These are phyloP conservation scores for Liodrosophila aerea DNA, from an alignment of 2,888 invertebrate species.

Conservation along the genomic window DNA sequence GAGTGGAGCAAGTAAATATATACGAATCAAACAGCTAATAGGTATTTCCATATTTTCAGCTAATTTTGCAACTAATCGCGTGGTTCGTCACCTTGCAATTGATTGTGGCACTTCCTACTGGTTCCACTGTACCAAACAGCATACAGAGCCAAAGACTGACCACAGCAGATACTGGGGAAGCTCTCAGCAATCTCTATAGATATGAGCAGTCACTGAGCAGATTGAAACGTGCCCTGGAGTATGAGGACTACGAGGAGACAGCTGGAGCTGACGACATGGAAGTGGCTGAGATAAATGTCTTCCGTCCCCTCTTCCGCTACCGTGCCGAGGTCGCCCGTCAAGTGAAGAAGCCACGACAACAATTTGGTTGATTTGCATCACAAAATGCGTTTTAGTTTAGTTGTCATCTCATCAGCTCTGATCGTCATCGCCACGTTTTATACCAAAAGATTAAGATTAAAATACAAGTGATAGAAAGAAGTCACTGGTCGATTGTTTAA, in stretches of 20 bases:
- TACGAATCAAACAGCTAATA: not conserved
- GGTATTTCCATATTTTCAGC: slow-evolving; percentile 19
- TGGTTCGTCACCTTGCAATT: slow-evolving; percentile 27
- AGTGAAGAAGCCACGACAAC: slow-evolving; percentile 48
- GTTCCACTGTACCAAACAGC: slow-evolving; percentile 6
- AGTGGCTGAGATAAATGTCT: slow-evolving; percentile 80
- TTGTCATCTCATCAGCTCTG: slow-evolving; percentile 10
- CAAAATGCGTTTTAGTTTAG: not conserved
- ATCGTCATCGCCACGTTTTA: slow-evolving; percentile 28
- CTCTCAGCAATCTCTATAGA: slow-evolving; percentile 37
- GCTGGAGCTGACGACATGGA: slow-evolving; percentile 75
- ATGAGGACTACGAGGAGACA: slow-evolving; percentile 60
- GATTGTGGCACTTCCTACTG: slow-evolving; percentile 21
- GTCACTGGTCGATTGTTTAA: slow-evolving; percentile 36
- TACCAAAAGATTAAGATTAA: slow-evolving; percentile 48
- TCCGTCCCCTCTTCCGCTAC: slow-evolving; percentile 80
- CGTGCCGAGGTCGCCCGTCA: slow-evolving; percentile 73
- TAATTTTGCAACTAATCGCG: slow-evolving; percentile 32
- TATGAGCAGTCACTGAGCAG: slow-evolving; percentile 43
- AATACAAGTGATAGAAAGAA: slow-evolving; percentile 16
- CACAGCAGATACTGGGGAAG: slow-evolving; percentile 1
- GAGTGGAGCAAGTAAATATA: slow-evolving; percentile 26
- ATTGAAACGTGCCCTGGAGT: slow-evolving; percentile 52
- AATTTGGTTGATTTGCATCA: slow-evolving; percentile 43
- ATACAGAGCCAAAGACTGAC: slow-evolving; percentile 30